These are phyloP conservation scores for Mycetomoellerius zeteki DNA, from an alignment of 1,140 invertebrate genomes.

Conservation along the genomic window DNA sequence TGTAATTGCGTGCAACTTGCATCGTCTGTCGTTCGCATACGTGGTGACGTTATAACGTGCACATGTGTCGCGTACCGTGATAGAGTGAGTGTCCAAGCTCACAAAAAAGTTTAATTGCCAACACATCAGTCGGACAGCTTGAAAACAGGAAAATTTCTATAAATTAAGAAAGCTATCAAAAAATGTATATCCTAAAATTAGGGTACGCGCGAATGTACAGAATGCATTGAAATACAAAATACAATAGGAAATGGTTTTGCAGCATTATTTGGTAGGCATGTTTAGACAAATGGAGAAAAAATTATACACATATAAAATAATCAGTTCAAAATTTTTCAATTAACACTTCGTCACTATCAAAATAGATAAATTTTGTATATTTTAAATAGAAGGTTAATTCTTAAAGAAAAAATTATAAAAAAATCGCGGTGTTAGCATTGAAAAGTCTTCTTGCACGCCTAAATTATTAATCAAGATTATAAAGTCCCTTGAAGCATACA, in stretches of 20 bases:
- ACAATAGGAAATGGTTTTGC: neutral
- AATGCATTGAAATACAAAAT: neutral
- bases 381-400: neutral
- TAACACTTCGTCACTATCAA: neutral
- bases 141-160: neutral
- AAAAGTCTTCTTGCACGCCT: neutral
- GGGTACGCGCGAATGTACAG: neutral
- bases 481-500: neutral
- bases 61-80: neutral
- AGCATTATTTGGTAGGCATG: neutral
- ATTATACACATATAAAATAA: neutral
- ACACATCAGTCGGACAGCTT: constrained; percentile 7
- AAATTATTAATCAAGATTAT: constrained; percentile 40
- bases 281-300: neutral
- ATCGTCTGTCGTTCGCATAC: constrained; percentile 56
- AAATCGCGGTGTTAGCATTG: neutral
- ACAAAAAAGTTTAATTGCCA: constrained; percentile 35
- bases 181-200: neutral
- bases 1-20: constrained; percentile 49
- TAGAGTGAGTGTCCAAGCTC: neutral
- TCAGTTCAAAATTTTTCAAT: neutral
- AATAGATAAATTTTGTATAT: neutral
- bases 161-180: neutral
- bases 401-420: neutral
- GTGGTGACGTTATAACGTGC: constrained; percentile 9